Percentiles rank a stretch among this genome's conserved stretches.
phyloP scores from a whole-genome alignment of 2,888 invertebrate species.

The Pollenia angustigena region DNA sequence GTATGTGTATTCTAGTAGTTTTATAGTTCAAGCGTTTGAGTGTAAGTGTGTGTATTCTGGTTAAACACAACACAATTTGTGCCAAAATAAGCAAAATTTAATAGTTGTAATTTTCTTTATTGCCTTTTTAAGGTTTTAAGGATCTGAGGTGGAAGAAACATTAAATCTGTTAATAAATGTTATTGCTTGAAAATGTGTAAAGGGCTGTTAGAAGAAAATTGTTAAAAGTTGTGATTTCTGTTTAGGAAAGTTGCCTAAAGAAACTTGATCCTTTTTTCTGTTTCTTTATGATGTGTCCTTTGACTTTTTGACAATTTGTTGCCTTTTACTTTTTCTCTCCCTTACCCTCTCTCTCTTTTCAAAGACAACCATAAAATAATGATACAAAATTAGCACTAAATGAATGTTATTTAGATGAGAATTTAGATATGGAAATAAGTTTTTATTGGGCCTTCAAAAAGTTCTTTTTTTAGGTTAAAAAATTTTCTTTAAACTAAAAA shows the following conservation, averaged over 20 bases:
- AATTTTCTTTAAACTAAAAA: not conserved
- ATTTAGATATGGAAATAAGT: not conserved
- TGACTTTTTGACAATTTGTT: not conserved
- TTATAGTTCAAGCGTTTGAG: not conserved
- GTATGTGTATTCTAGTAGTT: not conserved
- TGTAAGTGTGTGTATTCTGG: not conserved
- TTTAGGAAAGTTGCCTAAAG: not conserved
- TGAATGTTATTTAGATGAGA: slow-evolving; percentile 16
- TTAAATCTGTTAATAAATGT: slow-evolving; percentile 15
- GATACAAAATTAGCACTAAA: slow-evolving; percentile 33
- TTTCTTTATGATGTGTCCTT: not conserved
- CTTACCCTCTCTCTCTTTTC: not conserved
- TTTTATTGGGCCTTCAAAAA: not conserved
- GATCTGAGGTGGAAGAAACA: not conserved
- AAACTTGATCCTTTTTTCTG: not conserved
- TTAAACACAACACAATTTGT: slow-evolving; percentile 47
- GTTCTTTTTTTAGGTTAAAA: not conserved
- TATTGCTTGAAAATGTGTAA: not conserved
- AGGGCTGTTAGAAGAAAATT: not conserved
- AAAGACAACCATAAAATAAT: slow-evolving; percentile 4
- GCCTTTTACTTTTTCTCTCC: not conserved
- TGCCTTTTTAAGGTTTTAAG: not conserved
- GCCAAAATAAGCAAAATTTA: slow-evolving; percentile 50
- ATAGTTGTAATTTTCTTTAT: slow-evolving; percentile 22
- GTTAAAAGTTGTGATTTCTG: not conserved